Evolutionary conservation across 1,140 invertebrate genomes (phyloP).

Genomic region (Cataglyphis hispanica): DNA sequence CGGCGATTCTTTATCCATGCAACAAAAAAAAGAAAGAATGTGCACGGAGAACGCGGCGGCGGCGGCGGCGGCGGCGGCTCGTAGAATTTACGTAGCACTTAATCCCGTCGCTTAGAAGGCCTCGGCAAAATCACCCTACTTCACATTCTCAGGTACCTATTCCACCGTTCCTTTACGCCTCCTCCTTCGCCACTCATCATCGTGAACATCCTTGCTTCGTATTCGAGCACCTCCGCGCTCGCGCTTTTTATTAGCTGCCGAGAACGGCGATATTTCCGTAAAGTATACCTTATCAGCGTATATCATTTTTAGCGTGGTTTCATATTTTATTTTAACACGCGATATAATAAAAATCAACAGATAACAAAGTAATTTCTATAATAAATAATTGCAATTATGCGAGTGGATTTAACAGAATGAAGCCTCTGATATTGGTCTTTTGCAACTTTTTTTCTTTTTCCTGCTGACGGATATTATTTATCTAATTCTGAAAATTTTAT

Average conservation of each 20-base stretch:
- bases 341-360: neutral
- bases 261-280: conserved; percentile 38
- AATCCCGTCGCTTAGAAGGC: conserved; percentile 84
- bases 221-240: conserved; percentile 55
- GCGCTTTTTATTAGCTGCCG: conserved; percentile 54
- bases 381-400: neutral
- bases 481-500: neutral
- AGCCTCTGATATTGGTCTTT: neutral
- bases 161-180: conserved; percentile 81
- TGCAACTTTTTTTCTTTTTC: neutral
- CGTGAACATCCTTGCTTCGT: conserved; percentile 46
- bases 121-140: conserved; percentile 82
- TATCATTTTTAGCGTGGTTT: conserved; percentile 21
- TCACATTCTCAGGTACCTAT: conserved; percentile 80
- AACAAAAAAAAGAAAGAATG: conserved; percentile 61
- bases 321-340: conserved; percentile 3
- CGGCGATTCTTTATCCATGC: conserved; percentile 82
- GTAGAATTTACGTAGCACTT: conserved; percentile 85
- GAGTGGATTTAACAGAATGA: neutral
- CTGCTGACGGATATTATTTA: neutral
- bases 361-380: neutral
- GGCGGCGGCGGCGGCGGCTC: too few species aligned
- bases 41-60: conserved; percentile 56
- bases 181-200: conserved; percentile 76
- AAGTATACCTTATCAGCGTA: conserved; percentile 15